Conservation (phyloP, 2,113 vertebrate genomes). For the Sciurus niger region DNA sequence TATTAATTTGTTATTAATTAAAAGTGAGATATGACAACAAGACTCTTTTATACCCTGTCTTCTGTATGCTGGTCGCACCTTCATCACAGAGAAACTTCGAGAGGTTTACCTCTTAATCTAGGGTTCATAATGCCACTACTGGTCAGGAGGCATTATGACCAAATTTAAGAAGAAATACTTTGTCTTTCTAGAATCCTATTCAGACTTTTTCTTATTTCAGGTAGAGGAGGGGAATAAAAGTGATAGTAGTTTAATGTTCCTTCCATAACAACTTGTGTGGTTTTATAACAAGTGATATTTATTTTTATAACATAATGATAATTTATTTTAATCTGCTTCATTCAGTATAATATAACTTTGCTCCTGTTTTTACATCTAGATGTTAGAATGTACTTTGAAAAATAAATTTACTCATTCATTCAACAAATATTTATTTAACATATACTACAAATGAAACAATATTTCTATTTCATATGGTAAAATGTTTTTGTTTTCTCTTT, state of each 20-base stretch:
- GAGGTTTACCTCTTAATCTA: not conserved
- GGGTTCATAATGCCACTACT: not conserved
- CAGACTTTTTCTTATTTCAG: not conserved
- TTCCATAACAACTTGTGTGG: not conserved
- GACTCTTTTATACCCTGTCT: rapidly evolving
- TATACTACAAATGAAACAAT: not conserved
- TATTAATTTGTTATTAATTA: not conserved
- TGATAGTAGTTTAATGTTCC: not conserved
- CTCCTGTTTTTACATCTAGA: not conserved
- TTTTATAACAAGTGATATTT: not conserved
- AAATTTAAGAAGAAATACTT: not conserved
- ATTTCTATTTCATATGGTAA: not conserved
- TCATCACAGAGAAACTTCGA: not conserved
- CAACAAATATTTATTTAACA: not conserved
- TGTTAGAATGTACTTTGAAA: not conserved
- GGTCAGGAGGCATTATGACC: not conserved
- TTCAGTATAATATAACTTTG: not conserved
- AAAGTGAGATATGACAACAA: not conserved
- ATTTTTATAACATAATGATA: not conserved
- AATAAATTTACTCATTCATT: not conserved
- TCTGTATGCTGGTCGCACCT: not conserved
- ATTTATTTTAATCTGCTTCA: not conserved
- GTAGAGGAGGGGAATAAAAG: no score
- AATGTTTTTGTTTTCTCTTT: not conserved
- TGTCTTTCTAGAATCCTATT: not conserved